phyloP scores from a whole-genome alignment of 2,888 invertebrate genomes.

The Linnaemya vulpina region DNA sequence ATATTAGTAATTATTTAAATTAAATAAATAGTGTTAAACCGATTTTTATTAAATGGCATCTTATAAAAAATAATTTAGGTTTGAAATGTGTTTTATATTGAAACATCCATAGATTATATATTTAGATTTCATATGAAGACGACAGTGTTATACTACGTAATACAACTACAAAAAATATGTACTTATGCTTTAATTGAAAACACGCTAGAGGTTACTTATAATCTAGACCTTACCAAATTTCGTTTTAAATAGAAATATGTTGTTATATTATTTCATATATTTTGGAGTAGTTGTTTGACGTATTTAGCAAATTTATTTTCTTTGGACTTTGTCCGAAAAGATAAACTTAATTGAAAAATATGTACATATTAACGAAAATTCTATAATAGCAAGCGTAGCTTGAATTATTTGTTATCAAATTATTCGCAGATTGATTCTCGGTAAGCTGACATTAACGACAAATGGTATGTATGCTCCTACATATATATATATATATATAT shows the following conservation, averaged over 20 bases:
- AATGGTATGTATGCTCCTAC: neutral
- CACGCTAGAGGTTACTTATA: neutral
- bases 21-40: constrained; percentile 16
- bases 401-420: constrained; percentile 9
- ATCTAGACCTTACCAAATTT: neutral
- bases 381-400: neutral
- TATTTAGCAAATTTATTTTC: constrained; percentile 2
- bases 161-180: too few species aligned
- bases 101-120: too few species aligned
- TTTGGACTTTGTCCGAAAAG: constrained; percentile 48
- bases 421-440: neutral
- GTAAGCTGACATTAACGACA: neutral
- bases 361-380: neutral
- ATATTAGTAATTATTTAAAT: neutral
- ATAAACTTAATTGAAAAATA: constrained; percentile 6
- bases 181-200: constrained; percentile 20
- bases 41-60: constrained; percentile 5
- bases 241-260: neutral
- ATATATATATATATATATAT: too few species aligned
- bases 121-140: too few species aligned
- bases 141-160: too few species aligned
- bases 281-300: constrained; percentile 16
- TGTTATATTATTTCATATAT: neutral
- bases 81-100: neutral
- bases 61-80: neutral